Conservation (phyloP, 2,888 invertebrate species). For the Tortricodes alternella region DNA sequence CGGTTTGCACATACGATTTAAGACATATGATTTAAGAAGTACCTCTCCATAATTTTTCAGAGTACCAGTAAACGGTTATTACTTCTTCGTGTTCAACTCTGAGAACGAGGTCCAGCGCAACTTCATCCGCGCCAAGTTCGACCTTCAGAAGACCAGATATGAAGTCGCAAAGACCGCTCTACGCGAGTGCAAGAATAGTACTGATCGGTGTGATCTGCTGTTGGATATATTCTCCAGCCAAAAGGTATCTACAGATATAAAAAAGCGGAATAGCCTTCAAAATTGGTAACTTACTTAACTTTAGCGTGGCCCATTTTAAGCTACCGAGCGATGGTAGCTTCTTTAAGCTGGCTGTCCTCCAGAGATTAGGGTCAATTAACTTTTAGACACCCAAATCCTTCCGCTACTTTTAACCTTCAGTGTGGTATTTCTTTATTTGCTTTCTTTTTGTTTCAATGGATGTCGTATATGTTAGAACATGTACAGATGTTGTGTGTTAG, state of each 20-base stretch:
- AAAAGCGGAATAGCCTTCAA: background rate
- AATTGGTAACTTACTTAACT: background rate
- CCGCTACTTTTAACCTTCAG: too few relatives aligned
- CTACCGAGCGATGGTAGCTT: too few relatives aligned
- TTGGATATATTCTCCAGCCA: constrained; percentile 87
- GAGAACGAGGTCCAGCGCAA: constrained; percentile 90
- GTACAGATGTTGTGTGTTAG: too few relatives aligned
- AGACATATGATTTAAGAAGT: too few relatives aligned
- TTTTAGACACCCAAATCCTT: too few relatives aligned
- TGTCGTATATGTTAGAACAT: too few relatives aligned
- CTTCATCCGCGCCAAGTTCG: constrained; percentile 86
- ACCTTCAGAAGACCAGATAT: constrained; percentile 87
- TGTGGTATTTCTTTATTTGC: too few relatives aligned
- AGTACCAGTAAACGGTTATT: constrained; percentile 89
- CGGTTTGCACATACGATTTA: too few relatives aligned
- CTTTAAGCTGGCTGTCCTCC: too few relatives aligned
- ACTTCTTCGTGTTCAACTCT: constrained; percentile 92
- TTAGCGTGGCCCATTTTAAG: too few relatives aligned
- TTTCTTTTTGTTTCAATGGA: too few relatives aligned
- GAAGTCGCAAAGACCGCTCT: constrained; percentile 85
- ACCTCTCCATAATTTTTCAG: constrained; percentile 66
- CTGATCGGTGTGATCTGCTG: constrained; percentile 84
- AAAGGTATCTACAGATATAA: constrained; percentile 62
- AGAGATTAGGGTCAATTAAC: too few relatives aligned
- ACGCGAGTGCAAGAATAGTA: constrained; percentile 84